Percentiles rank a stretch among this genome's conserved stretches.
Conservation (phyloP, 2,888 invertebrate genomes). For the Leptopterna dolabrata region DNA sequence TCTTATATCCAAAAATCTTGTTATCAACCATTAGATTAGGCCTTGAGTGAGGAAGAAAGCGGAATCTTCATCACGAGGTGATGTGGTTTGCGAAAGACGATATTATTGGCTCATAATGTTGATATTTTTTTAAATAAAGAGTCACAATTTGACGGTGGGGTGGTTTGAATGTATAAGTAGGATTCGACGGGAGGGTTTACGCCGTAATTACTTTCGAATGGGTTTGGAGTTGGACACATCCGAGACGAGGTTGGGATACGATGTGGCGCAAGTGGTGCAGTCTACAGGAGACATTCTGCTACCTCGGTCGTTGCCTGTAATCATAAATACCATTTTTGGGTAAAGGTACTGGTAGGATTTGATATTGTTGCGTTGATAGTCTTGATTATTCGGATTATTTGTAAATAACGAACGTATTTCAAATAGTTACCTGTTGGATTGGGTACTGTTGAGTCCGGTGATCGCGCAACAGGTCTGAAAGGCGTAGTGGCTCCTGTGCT, state of each 20-base stretch:
- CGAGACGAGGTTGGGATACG: slow-evolving; percentile 36
- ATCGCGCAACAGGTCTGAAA: slow-evolving; percentile 56
- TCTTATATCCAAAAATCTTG: neutral
- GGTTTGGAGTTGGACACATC: slow-evolving; percentile 45
- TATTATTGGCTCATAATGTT: neutral
- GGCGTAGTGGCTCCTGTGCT: slow-evolving; percentile 40
- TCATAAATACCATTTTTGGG: neutral
- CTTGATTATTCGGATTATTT: too few relatives aligned
- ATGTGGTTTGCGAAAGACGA: neutral
- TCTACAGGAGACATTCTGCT: slow-evolving; percentile 56
- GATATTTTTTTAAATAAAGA: too few relatives aligned
- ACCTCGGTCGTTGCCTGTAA: slow-evolving; percentile 39
- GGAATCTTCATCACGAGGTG: neutral
- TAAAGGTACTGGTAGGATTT: slow-evolving; percentile 45
- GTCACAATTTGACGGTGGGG: neutral
- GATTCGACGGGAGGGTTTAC: neutral
- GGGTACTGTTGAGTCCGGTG: slow-evolving; percentile 58
- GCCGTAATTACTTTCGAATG: slow-evolving; percentile 6
- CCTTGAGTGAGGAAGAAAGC: neutral
- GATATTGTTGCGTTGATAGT: slow-evolving; percentile 57
- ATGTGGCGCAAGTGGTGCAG: slow-evolving; percentile 57
- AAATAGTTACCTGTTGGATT: slow-evolving; percentile 46
- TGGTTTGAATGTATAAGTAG: neutral
- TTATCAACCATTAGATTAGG: neutral
- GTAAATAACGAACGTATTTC: too few relatives aligned